Evolutionary conservation across 2,113 vertebrate genomes (phyloP).

Genomic region (Oryzias javanicus): DNA sequence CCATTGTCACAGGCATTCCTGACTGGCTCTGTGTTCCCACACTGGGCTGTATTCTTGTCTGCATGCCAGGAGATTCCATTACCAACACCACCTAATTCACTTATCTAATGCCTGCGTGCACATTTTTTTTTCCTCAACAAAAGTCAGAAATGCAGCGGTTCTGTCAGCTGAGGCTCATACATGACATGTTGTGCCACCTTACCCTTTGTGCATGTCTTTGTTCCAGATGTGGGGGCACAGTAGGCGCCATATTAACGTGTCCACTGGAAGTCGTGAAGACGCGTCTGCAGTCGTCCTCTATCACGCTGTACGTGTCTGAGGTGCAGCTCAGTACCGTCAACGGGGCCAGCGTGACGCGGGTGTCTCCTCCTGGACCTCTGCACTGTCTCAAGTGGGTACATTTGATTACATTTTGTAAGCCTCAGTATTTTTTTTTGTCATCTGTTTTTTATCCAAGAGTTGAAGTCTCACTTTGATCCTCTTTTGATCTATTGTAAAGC

Average conservation of each 20-base stretch:
- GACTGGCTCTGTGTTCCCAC: constrained; percentile 28
- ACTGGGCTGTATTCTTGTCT: constrained; percentile 20
- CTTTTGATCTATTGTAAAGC: too few relatives aligned
- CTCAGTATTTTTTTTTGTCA: too few relatives aligned
- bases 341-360: constrained; percentile 84
- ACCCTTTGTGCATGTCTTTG: constrained; percentile 1
- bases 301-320: constrained; percentile 93
- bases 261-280: constrained; percentile 99
- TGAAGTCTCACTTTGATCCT: too few relatives aligned
- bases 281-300: constrained; percentile 91
- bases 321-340: constrained; percentile 91
- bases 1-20: constrained; percentile 32
- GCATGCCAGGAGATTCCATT: constrained; percentile 39
- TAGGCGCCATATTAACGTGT: constrained; percentile 97
- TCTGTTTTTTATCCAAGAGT: too few relatives aligned
- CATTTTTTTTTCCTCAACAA: background rate
- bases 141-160: background rate
- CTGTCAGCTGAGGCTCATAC: background rate
- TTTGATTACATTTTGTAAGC: too few relatives aligned
- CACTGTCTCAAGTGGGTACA: constrained; percentile 91
- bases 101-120: constrained; percentile 1
- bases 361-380: constrained; percentile 91
- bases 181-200: background rate
- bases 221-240: constrained; percentile 93
- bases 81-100: constrained; percentile 10